Percentiles rank a stretch among this genome's conserved stretches.
Evolutionary conservation across 2,888 invertebrate species (phyloP).

Genomic region (Drosophila imparisetae): DNA sequence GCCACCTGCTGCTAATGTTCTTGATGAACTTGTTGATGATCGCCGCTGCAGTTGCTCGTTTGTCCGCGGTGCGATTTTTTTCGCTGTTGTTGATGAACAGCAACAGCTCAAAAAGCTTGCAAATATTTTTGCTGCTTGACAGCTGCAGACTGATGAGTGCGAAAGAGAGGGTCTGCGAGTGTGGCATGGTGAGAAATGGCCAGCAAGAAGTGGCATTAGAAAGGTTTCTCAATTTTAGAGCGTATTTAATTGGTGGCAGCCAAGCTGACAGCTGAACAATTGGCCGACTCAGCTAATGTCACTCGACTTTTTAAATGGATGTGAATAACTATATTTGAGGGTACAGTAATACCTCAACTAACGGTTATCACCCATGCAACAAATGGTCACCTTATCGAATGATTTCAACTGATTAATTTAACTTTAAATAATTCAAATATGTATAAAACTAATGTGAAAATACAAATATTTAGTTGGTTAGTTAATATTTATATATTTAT

Average conservation of each 20-base stretch:
- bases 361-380: neutral
- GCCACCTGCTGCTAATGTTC: conserved; percentile 24
- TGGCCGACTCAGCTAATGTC: neutral
- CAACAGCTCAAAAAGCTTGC: conserved; percentile 22
- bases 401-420: neutral
- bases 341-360: neutral
- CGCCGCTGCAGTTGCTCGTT: conserved; percentile 62
- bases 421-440: neutral
- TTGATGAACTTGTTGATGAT: conserved; percentile 75
- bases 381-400: neutral
- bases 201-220: conserved; percentile 4
- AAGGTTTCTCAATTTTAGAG: conserved; percentile 6
- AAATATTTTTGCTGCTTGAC: conserved; percentile 24
- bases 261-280: conserved; percentile 33
- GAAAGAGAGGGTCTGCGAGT: neutral
- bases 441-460: too few relatives aligned
- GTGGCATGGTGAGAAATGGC: neutral
- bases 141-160: conserved; percentile 13
- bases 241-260: conserved; percentile 36
- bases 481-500: neutral
- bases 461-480: neutral
- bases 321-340: conserved; percentile 43
- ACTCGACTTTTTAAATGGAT: conserved; percentile 15
- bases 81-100: conserved; percentile 31
- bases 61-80: conserved; percentile 40